A percentile compares a stretch with the other conserved stretches of the same genome.
These are phyloP conservation scores for Lepidurus arcticus DNA, from an alignment of 1,140 invertebrate species.

Conservation along the genomic window DNA sequence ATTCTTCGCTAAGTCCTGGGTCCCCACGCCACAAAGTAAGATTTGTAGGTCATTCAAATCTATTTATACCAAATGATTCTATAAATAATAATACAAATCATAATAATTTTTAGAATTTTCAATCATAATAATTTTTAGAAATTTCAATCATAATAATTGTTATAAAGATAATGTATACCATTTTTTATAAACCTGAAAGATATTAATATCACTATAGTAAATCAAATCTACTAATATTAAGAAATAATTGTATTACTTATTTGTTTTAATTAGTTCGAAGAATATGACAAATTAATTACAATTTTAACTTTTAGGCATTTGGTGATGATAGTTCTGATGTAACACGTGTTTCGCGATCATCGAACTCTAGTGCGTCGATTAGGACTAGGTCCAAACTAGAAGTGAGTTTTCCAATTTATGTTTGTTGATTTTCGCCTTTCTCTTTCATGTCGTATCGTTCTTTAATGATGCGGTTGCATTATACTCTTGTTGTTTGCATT, in stretches of 20 bases:
- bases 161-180: too few relatives aligned
- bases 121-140: neutral
- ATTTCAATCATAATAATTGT: too few relatives aligned
- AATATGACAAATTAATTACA: neutral
- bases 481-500: slow-evolving; percentile 22
- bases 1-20: slow-evolving; percentile 30
- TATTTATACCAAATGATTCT: neutral
- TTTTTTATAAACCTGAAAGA: too few relatives aligned
- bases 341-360: slow-evolving; percentile 28
- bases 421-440: neutral
- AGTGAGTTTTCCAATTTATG: slow-evolving; percentile 31
- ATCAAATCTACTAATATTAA: too few relatives aligned
- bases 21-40: slow-evolving; percentile 31
- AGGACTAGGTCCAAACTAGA: slow-evolving; percentile 38
- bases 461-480: slow-evolving; percentile 4
- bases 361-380: slow-evolving; percentile 33
- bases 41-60: neutral
- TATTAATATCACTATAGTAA: too few relatives aligned
- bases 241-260: neutral
- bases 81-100: neutral
- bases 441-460: neutral
- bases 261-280: neutral
- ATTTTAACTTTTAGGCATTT: slow-evolving; percentile 6
- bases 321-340: slow-evolving; percentile 35
- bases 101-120: neutral